Evolutionary conservation across 2,113 vertebrate genomes (phyloP).

Genomic region (Cygnus buccinator): DNA sequence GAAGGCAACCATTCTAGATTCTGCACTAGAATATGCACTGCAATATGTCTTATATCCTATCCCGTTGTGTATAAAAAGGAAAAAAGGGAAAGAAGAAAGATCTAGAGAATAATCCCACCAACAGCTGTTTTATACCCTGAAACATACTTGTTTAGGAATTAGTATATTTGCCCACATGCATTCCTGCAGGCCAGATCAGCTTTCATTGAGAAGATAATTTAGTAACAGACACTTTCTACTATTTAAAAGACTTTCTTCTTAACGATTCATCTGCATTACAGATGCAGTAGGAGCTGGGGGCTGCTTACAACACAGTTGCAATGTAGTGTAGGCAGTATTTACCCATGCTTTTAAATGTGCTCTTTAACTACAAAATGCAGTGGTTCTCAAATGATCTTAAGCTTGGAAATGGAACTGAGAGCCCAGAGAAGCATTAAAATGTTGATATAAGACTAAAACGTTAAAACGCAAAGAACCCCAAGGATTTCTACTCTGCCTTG

Average conservation of each 20-base stretch:
- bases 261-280: neutral
- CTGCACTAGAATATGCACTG: neutral
- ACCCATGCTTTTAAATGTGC: neutral
- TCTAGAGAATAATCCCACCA: neutral
- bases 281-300: neutral
- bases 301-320: neutral
- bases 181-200: conserved; percentile 47
- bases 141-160: conserved; percentile 29
- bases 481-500: neutral
- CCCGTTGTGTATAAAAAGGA: neutral
- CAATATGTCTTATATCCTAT: neutral
- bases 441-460: neutral
- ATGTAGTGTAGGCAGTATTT: neutral
- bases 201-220: conserved; percentile 49
- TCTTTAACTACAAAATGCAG: neutral
- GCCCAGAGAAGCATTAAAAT: neutral
- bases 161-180: conserved; percentile 37
- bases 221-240: conserved; percentile 26
- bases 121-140: conserved; percentile 53
- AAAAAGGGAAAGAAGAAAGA: neutral
- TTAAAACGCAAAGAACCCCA: neutral
- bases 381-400: neutral
- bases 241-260: conserved; percentile 51
- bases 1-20: neutral
- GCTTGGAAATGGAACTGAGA: neutral